phyloP scores from a whole-genome alignment of 2,888 invertebrate species.

The Drosophila pseudotalamancana region DNA sequence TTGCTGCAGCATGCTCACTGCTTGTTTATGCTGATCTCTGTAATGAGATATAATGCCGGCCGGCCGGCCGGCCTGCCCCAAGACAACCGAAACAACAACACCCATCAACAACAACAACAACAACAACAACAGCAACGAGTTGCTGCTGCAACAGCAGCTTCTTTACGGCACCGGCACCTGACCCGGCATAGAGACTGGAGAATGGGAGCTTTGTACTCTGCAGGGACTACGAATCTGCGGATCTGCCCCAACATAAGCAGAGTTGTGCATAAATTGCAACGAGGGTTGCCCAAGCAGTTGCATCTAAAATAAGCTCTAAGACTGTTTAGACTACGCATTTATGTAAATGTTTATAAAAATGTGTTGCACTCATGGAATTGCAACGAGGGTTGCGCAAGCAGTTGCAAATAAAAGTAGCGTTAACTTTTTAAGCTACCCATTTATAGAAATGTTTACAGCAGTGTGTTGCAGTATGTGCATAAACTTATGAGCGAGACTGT shows the following conservation, averaged over 20 bases:
- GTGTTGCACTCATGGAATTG: conserved; percentile 9
- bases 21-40: conserved; percentile 78
- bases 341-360: background rate
- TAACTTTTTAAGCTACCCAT: background rate
- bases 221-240: conserved; percentile 12
- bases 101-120: conserved; percentile 23
- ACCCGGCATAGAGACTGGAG: conserved; percentile 49
- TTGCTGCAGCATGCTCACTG: conserved; percentile 64
- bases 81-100: conserved; percentile 38
- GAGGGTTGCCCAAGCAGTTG: conserved; percentile 16
- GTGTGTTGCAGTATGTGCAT: conserved; percentile 1
- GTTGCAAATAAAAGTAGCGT: no score
- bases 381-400: conserved; percentile 16
- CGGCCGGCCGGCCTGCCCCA: conserved; percentile 55
- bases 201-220: conserved; percentile 45
- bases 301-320: no score
- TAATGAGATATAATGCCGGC: conserved; percentile 80
- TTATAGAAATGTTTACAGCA: background rate
- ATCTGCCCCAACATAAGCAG: conserved; percentile 28
- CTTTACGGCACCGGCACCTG: conserved; percentile 53
- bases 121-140: conserved; percentile 6
- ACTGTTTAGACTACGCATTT: background rate
- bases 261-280: conserved; percentile 28
- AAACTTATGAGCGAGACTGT: conserved; percentile 26
- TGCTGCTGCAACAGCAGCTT: conserved; percentile 32